phyloP scores from a whole-genome alignment of 1,140 invertebrate species.

The Sarcophaga peregrina region DNA sequence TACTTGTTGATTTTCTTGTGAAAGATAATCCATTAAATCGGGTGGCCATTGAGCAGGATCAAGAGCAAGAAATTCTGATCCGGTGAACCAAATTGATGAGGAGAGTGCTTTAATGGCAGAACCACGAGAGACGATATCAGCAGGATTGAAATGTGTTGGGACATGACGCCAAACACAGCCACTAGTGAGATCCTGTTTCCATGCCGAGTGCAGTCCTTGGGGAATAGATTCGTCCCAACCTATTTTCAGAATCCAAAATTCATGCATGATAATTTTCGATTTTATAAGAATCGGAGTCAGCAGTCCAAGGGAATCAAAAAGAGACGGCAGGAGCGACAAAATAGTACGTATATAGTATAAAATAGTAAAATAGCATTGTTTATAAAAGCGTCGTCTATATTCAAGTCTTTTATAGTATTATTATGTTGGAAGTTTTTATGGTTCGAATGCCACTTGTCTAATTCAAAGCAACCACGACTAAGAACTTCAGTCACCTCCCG shows the following conservation, averaged over 20 bases:
- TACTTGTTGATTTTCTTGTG: background rate
- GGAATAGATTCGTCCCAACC: constrained; percentile 38
- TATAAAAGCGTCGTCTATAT: background rate
- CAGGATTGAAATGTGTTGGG: constrained; percentile 14
- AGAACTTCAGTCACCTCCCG: no score
- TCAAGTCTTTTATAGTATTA: background rate
- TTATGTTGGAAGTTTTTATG: constrained; percentile 1
- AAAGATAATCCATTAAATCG: background rate
- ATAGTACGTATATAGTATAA: background rate
- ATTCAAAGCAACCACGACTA: background rate
- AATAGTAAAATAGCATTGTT: constrained; percentile 32
- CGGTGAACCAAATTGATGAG: constrained; percentile 1
- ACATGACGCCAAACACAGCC: constrained; percentile 51
- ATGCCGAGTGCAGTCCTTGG: background rate
- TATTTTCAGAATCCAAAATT: constrained; percentile 34
- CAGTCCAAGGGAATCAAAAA: constrained; percentile 26
- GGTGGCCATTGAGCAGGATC: background rate
- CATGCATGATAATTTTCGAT: constrained; percentile 36
- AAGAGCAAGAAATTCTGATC: constrained; percentile 36
- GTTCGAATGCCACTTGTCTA: constrained; percentile 37
- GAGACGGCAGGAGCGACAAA: background rate
- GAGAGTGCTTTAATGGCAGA: background rate
- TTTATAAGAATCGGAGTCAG: background rate
- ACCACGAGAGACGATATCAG: background rate
- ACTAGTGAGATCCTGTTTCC: constrained; percentile 38